Evolutionary conservation across 2,888 invertebrate genomes (phyloP).

Genomic region (Cheilosia variabilis): DNA sequence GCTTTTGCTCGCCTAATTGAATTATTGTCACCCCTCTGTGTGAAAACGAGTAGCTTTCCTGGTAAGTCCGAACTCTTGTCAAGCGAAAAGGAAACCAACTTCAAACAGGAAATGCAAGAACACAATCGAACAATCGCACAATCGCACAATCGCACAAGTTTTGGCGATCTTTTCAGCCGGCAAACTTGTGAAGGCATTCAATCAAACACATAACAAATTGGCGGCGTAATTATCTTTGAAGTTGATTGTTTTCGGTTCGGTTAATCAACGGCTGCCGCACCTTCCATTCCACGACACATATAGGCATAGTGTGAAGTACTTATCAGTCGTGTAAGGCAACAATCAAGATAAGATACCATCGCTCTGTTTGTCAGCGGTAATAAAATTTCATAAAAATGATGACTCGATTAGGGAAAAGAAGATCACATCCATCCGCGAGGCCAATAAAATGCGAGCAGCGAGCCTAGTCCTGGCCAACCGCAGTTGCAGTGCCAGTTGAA

Average conservation of each 20-base stretch:
- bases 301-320: conserved; percentile 57
- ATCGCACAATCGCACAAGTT: conserved; percentile 33
- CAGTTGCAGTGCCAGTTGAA: too few species aligned
- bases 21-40: conserved; percentile 63
- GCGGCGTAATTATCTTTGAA: conserved; percentile 81
- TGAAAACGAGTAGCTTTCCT: conserved; percentile 58
- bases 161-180: conserved; percentile 49
- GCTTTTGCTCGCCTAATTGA: conserved; percentile 59
- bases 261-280: conserved; percentile 75
- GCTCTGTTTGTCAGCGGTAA: conserved; percentile 67
- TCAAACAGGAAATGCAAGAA: conserved; percentile 30
- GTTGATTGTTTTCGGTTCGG: conserved; percentile 82
- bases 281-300: conserved; percentile 49
- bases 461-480: not conserved
- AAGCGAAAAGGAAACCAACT: not conserved
- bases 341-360: conserved; percentile 74
- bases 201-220: conserved; percentile 81
- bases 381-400: conserved; percentile 63
- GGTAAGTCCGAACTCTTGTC: conserved; percentile 17
- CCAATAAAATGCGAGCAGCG: conserved; percentile 57
- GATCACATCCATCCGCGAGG: conserved; percentile 63
- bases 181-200: conserved; percentile 67
- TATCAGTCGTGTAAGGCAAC: conserved; percentile 73
- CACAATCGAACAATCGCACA: too few species aligned
- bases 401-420: conserved; percentile 49